Percentiles rank a stretch among this genome's conserved stretches.
phyloP scores from a whole-genome alignment of 2,113 vertebrate genomes.

The Oriolus oriolus region DNA sequence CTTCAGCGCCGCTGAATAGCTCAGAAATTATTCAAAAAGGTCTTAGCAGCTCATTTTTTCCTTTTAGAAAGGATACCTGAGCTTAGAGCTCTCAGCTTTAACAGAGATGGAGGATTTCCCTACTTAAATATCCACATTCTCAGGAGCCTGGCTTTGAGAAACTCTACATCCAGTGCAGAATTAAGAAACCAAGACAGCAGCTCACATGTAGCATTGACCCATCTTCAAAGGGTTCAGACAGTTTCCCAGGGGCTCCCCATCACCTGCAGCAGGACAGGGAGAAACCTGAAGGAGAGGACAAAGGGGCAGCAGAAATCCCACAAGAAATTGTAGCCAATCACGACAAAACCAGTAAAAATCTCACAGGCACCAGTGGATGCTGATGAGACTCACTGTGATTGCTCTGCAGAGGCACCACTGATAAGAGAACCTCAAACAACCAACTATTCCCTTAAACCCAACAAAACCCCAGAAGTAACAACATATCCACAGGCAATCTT shows the following conservation, averaged over 20 bases:
- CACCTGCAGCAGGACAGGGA: not conserved
- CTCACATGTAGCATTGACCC: accelerated
- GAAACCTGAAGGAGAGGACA: not conserved
- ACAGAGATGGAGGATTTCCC: not conserved
- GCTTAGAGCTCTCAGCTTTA: not conserved
- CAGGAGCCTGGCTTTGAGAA: not conserved
- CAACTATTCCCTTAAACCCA: not conserved
- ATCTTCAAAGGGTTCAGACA: not conserved
- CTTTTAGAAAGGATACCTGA: not conserved
- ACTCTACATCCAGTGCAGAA: accelerated
- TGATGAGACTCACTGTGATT: not conserved
- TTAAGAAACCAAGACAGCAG: not conserved
- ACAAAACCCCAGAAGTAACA: not conserved
- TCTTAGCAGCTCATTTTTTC: not conserved
- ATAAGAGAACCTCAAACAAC: not conserved
- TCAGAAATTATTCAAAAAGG: not conserved
- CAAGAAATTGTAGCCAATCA: not conserved
- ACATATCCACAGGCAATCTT: not conserved
- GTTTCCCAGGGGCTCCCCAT: not conserved
- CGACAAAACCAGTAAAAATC: not conserved
- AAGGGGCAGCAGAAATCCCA: not conserved
- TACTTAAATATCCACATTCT: not conserved
- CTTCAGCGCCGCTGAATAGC: not conserved
- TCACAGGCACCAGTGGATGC: not conserved
- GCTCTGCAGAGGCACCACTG: not conserved